Conservation (phyloP, 2,888 invertebrate species). For the Notocelia uddmanniana region DNA sequence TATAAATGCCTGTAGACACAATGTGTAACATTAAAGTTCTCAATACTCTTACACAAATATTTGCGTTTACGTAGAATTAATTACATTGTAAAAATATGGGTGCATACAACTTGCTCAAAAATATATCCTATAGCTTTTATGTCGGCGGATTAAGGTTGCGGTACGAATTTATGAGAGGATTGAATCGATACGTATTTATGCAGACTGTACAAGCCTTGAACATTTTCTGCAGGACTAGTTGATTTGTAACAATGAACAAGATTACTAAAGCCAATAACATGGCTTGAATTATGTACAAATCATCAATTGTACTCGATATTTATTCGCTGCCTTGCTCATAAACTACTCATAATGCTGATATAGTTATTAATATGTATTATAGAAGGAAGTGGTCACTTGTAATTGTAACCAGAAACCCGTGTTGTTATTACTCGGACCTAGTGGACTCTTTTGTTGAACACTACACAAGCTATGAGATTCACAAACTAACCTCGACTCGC, state of each 20-base stretch:
- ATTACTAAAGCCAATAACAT: not conserved
- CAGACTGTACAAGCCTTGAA: too few relatives aligned
- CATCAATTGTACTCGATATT: not conserved
- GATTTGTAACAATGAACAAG: not conserved
- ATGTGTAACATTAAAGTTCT: too few relatives aligned
- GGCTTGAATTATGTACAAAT: not conserved
- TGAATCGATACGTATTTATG: too few relatives aligned
- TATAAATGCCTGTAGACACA: too few relatives aligned
- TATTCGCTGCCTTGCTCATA: not conserved
- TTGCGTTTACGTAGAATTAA: too few relatives aligned
- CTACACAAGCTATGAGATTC: not conserved
- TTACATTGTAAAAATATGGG: too few relatives aligned
- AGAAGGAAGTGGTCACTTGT: constrained; percentile 34
- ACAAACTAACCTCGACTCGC: not conserved
- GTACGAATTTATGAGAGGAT: too few relatives aligned
- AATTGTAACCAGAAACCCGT: constrained; percentile 28
- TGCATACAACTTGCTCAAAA: too few relatives aligned
- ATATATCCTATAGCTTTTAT: too few relatives aligned
- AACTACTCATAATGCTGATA: constrained; percentile 8
- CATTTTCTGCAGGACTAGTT: too few relatives aligned
- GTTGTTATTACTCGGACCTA: constrained; percentile 18
- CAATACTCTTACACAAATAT: too few relatives aligned
- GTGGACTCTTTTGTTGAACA: constrained; percentile 17
- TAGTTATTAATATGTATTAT: constrained; percentile 11
- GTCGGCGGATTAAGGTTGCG: too few relatives aligned